A percentile compares a stretch with the other conserved stretches of the same genome.
Evolutionary conservation across 1,140 invertebrate genomes (phyloP).

Genomic region (Zaprionus davidi): DNA sequence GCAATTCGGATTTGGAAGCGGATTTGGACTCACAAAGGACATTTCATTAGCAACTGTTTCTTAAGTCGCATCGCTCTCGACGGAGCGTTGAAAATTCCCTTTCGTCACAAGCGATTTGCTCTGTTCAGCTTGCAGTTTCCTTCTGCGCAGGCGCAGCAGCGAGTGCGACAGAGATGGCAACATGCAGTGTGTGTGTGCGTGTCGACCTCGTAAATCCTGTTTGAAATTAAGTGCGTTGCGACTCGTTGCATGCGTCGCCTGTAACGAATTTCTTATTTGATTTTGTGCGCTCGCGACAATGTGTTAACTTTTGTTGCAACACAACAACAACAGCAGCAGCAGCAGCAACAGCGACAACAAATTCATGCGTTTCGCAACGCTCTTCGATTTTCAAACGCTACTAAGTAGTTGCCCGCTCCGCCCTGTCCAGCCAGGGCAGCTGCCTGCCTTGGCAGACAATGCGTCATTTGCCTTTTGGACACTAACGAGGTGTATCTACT

Average conservation of each 20-base stretch:
- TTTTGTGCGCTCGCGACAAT: constrained; percentile 70
- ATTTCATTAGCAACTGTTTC: constrained; percentile 75
- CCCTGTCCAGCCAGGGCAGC: constrained; percentile 34
- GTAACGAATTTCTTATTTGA: constrained; percentile 81
- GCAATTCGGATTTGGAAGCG: constrained; percentile 17
- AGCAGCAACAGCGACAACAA: constrained; percentile 32
- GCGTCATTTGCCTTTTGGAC: constrained; percentile 34
- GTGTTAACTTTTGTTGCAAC: constrained; percentile 70
- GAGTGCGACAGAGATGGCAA: too few species aligned
- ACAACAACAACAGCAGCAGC: not conserved
- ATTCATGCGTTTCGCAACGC: constrained; percentile 71
- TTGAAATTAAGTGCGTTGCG: constrained; percentile 68
- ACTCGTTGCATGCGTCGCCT: constrained; percentile 49
- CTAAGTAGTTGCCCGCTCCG: constrained; percentile 17
- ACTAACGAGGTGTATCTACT: constrained; percentile 57
- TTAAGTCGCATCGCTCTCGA: constrained; percentile 28
- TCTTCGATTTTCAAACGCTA: constrained; percentile 71
- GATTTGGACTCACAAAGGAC: constrained; percentile 56
- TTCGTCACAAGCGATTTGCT: constrained; percentile 82
- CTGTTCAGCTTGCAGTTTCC: constrained; percentile 65
- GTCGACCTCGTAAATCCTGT: constrained; percentile 80
- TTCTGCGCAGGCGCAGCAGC: constrained; percentile 49
- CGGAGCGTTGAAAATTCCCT: constrained; percentile 75
- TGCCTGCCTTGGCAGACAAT: constrained; percentile 49
- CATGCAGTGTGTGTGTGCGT: constrained; percentile 35